Base-by-base conservation (phyloP, 1,140 invertebrate genomes). In the Hypsibius dujardini region DNA sequence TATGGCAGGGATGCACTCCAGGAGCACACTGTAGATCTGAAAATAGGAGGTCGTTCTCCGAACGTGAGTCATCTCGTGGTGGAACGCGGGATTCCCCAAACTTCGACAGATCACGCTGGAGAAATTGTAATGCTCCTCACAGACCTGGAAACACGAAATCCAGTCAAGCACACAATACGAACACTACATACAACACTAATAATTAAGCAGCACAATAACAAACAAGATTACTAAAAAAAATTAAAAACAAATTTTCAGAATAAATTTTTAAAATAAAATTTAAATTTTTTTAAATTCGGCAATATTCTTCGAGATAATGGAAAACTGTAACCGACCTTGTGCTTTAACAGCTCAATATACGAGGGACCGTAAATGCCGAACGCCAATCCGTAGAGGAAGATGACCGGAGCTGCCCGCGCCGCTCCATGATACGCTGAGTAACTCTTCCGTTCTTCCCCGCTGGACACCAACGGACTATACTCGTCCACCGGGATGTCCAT, bases 331-430 rank as follows among this genome's bases (percentile, higher is more conserved):
- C 7, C 7, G 7, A 56, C 50, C 50, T 56, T 56, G 50, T 56
- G n/a, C 50, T 56, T 56, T 56, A 56, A 56, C 7, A 56, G 50
- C n/a, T 56, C 50, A n/a, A 56, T n/a, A n/a, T 56, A 56, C 7
- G 50, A 56, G 7, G 50, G 50, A n/a, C 50, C 50, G n/a, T 56
- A 56, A 56, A 56, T 56, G 7, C 50, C 50, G 50, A 56, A 56
- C 7, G 50, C 50, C 50, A 56, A n/a, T 7, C 50, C 50, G 50
- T 7, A 56, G 7, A 56, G 7, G 7, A 56, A n/a, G 50, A 56
- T n/a, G 50, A 56, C 50, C 7, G 50, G 50, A 7, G 50, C 50
- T 7, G 50, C 50, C n/a, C 50, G 50, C 7, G n/a, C n/a, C 7
- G 50, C 50, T 56, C 50, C 50, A 56, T 56, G n/a, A n/a, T 56